Evolutionary conservation across 2,797 vertebrate genomes (phyloP).

Genomic region (Decapterus maruadsi): DNA sequence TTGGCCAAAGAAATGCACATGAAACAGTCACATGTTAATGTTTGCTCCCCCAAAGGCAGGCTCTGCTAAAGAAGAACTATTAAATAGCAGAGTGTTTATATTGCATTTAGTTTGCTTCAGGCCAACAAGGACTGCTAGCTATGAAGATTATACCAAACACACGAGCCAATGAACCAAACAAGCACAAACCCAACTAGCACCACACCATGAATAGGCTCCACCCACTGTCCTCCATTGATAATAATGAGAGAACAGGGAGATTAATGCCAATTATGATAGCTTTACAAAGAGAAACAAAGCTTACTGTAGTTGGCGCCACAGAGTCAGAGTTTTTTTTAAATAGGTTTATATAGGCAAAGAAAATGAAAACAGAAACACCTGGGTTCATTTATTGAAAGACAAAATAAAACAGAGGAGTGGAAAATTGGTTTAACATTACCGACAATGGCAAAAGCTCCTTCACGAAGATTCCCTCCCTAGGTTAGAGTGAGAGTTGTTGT

Average conservation of each 20-base stretch:
- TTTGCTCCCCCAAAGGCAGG: too few relatives aligned
- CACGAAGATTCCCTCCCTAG: conserved; percentile 21
- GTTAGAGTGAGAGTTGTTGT: conserved; percentile 24
- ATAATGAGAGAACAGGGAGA: too few relatives aligned
- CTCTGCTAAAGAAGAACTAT: too few relatives aligned
- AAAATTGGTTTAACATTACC: conserved; percentile 13
- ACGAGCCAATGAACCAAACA: too few relatives aligned
- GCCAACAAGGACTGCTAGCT: too few relatives aligned
- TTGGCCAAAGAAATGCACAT: background rate
- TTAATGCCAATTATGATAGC: background rate
- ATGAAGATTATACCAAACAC: too few relatives aligned
- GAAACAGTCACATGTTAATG: too few relatives aligned
- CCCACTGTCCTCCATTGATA: too few relatives aligned
- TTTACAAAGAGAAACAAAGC: background rate
- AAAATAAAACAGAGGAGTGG: conserved; percentile 1
- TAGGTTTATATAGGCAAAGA: background rate
- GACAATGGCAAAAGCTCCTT: background rate
- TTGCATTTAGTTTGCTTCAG: too few relatives aligned
- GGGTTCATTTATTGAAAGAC: conserved; percentile 21
- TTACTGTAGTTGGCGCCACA: background rate
- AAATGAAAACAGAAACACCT: conserved; percentile 28
- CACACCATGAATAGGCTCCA: too few relatives aligned
- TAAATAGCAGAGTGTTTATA: too few relatives aligned
- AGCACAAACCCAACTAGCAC: too few relatives aligned
- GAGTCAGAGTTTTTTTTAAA: background rate